Evolutionary conservation across 2,113 vertebrate species (phyloP).

Genomic region (Paramormyrops kingsleyae): DNA sequence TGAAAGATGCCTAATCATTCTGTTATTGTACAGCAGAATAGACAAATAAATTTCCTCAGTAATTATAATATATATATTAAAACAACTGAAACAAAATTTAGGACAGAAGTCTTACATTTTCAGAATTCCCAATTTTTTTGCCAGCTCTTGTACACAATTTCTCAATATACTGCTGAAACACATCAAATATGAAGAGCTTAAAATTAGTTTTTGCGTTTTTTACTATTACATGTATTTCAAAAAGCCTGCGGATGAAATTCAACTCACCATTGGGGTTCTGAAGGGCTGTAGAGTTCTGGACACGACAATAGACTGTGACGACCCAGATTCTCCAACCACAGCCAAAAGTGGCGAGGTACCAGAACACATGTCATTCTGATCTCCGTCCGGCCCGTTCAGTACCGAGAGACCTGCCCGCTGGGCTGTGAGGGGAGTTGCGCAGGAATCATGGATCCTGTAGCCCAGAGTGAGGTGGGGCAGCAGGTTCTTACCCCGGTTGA

Average conservation of each 20-base stretch:
- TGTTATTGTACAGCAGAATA: not conserved
- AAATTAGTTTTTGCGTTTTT: not conserved
- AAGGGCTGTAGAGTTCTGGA: conserved; percentile 59
- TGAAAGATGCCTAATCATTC: not conserved
- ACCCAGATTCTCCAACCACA: conserved; percentile 40
- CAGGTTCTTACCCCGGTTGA: conserved; percentile 50
- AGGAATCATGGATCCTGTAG: conserved; percentile 64
- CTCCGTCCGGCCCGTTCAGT: conserved; percentile 28
- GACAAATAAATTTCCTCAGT: not conserved
- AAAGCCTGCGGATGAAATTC: not conserved
- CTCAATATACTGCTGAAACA: not conserved
- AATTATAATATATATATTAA: not conserved
- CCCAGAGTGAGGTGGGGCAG: conserved; percentile 56
- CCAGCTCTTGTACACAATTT: not conserved
- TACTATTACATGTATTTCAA: not conserved
- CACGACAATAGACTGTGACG: conserved; percentile 58
- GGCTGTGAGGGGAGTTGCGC: conserved; percentile 37
- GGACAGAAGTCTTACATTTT: not conserved
- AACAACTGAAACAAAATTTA: not conserved
- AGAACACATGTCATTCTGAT: conserved; percentile 29
- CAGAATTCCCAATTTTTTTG: not conserved
- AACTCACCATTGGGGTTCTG: conserved; percentile 57
- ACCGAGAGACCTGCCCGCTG: conserved; percentile 38
- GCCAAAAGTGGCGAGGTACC: conserved; percentile 28
- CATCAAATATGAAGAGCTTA: not conserved